Percentiles rank a stretch among this genome's conserved stretches.
phyloP scores from a whole-genome alignment of 2,888 invertebrate genomes.

The Vesta saturnalis region DNA sequence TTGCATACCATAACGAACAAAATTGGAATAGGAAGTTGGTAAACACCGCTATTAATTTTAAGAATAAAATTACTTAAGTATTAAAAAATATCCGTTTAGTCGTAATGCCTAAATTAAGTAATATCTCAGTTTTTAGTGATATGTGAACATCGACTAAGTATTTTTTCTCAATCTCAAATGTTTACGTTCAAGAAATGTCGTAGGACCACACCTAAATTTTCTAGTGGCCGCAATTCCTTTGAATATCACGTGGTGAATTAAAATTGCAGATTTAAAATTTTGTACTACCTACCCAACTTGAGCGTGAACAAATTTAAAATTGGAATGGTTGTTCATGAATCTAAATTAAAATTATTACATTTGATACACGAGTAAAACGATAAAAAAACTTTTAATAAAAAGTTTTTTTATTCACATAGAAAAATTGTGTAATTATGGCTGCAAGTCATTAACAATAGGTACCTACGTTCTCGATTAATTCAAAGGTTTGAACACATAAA shows the following conservation, averaged over 20 bases:
- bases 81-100: background rate
- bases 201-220: background rate
- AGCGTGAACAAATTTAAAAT: background rate
- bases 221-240: background rate
- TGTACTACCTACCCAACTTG: background rate
- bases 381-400: too few species aligned
- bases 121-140: background rate
- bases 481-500: too few species aligned
- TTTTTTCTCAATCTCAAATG: background rate
- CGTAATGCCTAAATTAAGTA: background rate
- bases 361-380: constrained; percentile 1
- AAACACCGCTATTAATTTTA: constrained; percentile 12
- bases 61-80: constrained; percentile 15
- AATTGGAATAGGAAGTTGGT: constrained; percentile 14
- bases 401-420: too few species aligned
- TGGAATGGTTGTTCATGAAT: background rate
- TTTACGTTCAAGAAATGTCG: background rate
- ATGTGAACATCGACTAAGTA: background rate
- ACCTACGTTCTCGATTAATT: too few species aligned
- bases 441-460: too few species aligned
- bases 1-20: background rate
- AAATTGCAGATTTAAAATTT: background rate
- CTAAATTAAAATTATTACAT: constrained; percentile 1
- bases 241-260: background rate
- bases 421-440: too few species aligned